These are phyloP conservation scores for Malthinus flaveolus DNA, from an alignment of 2,888 invertebrate species.

Conservation along the genomic window DNA sequence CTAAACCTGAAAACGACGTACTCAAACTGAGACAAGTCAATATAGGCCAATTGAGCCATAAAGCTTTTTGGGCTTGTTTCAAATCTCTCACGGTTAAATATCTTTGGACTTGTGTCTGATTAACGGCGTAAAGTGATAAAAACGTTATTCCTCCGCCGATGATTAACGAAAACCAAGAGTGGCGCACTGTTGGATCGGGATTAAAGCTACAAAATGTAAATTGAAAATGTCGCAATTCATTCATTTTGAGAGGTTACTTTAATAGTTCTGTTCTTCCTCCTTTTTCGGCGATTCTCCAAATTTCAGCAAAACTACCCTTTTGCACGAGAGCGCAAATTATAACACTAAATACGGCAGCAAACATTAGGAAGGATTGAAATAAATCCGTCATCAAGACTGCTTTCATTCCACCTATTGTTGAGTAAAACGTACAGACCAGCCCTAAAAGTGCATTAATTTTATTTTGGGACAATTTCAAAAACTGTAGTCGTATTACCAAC, in stretches of 20 bases:
- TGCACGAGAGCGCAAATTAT: conserved; percentile 73
- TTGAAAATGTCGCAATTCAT: background rate
- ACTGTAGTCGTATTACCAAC: conserved; percentile 59
- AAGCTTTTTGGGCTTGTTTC: conserved; percentile 68
- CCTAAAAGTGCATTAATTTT: conserved; percentile 46
- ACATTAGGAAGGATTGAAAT: conserved; percentile 84
- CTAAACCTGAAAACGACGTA: conserved; percentile 73
- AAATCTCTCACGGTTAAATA: conserved; percentile 72
- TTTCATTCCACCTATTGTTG: conserved; percentile 88
- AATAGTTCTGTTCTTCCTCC: conserved; percentile 72
- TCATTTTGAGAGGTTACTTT: conserved; percentile 56
- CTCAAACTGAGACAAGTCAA: conserved; percentile 71
- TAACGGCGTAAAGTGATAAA: conserved; percentile 81
- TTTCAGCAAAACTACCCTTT: conserved; percentile 69
- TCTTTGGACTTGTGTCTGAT: conserved; percentile 83
- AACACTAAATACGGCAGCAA: conserved; percentile 77
- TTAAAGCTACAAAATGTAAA: conserved; percentile 63
- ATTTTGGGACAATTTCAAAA: background rate
- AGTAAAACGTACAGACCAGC: conserved; percentile 83
- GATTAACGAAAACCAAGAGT: conserved; percentile 80
- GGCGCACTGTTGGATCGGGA: conserved; percentile 78
- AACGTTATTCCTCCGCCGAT: conserved; percentile 83
- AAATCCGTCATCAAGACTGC: conserved; percentile 88
- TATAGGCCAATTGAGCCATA: conserved; percentile 84
- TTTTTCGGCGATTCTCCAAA: conserved; percentile 71